Percentiles rank a stretch among this genome's conserved stretches.
These are phyloP conservation scores for Opisthocomus hoazin DNA, from an alignment of 2,113 vertebrate species.

Conservation along the genomic window DNA sequence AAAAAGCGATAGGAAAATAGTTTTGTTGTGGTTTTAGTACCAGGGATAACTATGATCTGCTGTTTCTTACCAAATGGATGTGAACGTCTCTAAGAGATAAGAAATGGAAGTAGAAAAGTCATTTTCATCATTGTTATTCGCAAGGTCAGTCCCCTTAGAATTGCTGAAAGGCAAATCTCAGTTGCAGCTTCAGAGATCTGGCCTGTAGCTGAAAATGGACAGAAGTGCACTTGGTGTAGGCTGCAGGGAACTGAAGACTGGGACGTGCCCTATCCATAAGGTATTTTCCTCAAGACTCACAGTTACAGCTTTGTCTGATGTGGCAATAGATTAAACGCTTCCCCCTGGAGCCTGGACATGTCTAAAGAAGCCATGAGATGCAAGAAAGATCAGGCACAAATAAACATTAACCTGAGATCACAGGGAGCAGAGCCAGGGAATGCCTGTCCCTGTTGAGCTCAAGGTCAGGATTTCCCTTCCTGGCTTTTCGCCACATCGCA, in stretches of 20 bases:
- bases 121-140: not conserved
- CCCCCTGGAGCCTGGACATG: not conserved
- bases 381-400: not conserved
- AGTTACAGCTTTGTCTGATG: not conserved
- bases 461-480: not conserved
- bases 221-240: not conserved
- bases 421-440: not conserved
- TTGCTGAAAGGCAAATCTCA: not conserved
- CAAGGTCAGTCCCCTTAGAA: too few species aligned
- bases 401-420: not conserved
- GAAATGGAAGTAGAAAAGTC: not conserved
- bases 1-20: not conserved
- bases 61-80: not conserved
- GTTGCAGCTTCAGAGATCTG: not conserved
- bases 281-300: not conserved
- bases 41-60: not conserved
- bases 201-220: not conserved
- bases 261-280: not conserved
- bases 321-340: not conserved
- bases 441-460: not conserved
- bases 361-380: not conserved
- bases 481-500: rapidly evolving
- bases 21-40: not conserved
- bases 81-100: not conserved
- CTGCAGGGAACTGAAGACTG: not conserved